phyloP scores from a whole-genome alignment of 2,113 vertebrate species.

The Poeciliopsis occidentalis region DNA sequence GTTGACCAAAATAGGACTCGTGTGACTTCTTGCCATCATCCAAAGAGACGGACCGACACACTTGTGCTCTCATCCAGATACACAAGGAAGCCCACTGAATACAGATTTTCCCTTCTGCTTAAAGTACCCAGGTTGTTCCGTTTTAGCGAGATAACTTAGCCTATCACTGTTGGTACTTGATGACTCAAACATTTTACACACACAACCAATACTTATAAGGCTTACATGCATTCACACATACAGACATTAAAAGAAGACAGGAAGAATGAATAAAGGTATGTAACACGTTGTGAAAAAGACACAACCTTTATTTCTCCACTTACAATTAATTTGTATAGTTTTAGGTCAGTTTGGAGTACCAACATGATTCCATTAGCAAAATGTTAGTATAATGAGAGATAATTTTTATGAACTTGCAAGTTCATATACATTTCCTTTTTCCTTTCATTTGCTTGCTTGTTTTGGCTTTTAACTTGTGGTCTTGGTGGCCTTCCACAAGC shows the following conservation, averaged over 20 bases:
- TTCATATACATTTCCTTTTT: too few relatives aligned
- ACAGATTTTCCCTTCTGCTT: conserved; percentile 19
- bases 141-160: conserved; percentile 13
- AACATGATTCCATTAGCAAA: too few relatives aligned
- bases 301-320: neutral
- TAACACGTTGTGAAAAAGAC: neutral
- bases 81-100: conserved; percentile 30
- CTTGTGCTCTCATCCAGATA: conserved; percentile 26
- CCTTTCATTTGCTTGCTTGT: too few relatives aligned
- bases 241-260: conserved; percentile 17
- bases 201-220: conserved; percentile 27
- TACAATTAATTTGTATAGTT: neutral
- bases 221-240: conserved; percentile 26
- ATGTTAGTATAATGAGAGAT: too few relatives aligned
- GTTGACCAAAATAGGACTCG: conserved; percentile 63
- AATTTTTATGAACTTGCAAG: too few relatives aligned
- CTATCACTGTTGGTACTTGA: conserved; percentile 54
- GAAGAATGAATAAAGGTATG: neutral
- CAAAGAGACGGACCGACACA: conserved; percentile 44
- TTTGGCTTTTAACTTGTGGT: too few relatives aligned
- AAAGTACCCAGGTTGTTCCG: conserved; percentile 16
- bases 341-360: too few relatives aligned
- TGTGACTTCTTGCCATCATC: conserved; percentile 46
- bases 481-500: too few relatives aligned
- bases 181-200: conserved; percentile 50